Evolutionary conservation across 1,140 invertebrate genomes (phyloP), one percentile per base, ranked within the genome.

Genomic region (Hylaeus anthracinus): DNA sequence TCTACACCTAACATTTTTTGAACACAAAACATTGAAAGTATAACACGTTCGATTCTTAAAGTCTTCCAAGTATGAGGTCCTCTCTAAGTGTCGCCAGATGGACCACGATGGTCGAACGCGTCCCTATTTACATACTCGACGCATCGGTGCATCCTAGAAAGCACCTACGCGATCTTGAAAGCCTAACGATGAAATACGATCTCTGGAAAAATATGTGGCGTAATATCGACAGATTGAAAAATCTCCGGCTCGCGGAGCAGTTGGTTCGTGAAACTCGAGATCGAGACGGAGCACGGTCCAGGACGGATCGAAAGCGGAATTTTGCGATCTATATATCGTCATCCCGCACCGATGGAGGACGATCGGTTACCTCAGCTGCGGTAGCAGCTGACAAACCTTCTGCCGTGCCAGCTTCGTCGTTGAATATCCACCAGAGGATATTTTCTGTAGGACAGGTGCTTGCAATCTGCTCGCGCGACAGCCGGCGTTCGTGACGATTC

Each of bases 401-500:
- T 76, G 66, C 48, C 66, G 53, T 60, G 12, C 26, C 56, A 72
- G 39, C 69, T 45, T 70, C 75, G 66, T 63, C 63, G 66, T 65
- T 76, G 58, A 43, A 53, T 75, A 75, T 72, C 75, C 78, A 64
- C 51, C 53, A 43, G 70, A 73, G 53, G 74, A 81, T 72, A 81
- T 61, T 45, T 78, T 69, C 60, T 77, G 51, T 77, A 55, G 76
- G 88, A 88, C 92, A 92, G 91, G 91, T 92, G 91, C 85, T 78
- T 58, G 41, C 73, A 82, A 89, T 71, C 73, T 72, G 64, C 86
- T 84, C 89, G 90, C 79, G 89, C 89, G 89, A 92, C 90, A 92
- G 90, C 89, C 88, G 90, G 89, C 90, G 80, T 83, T 89, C 90
- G 85, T 79, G 82, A 83, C 84, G 86, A 81, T 79, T 82, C 86